Percentiles rank a stretch among this genome's conserved stretches.
Evolutionary conservation across 2,797 vertebrate species (phyloP).

Genomic region (Novumbra hubbsi): DNA sequence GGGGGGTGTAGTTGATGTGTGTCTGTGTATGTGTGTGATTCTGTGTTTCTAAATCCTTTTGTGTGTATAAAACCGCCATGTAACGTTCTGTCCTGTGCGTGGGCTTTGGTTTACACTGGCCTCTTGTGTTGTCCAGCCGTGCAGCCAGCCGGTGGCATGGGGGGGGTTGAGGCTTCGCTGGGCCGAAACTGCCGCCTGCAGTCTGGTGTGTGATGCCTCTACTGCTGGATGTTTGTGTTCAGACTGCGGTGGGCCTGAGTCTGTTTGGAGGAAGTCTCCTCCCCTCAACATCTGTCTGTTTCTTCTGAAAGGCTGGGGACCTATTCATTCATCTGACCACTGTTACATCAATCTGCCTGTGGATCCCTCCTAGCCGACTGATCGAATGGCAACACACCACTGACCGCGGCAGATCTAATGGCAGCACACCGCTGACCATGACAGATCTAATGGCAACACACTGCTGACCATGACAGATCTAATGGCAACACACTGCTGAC

Average conservation of each 20-base stretch:
- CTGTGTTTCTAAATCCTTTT: background rate
- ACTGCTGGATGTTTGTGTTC: constrained; percentile 64
- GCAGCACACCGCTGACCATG: background rate
- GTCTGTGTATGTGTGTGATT: background rate
- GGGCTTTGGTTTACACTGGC: constrained; percentile 38
- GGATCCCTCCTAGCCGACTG: constrained; percentile 7
- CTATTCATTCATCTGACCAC: constrained; percentile 43
- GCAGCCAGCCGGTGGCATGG: constrained; percentile 48
- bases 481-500: no score
- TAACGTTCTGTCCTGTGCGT: constrained; percentile 40
- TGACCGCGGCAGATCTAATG: no score
- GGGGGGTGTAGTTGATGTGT: constrained; percentile 14
- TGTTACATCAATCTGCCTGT: constrained; percentile 32
- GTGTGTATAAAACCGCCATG: constrained; percentile 11
- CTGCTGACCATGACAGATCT: no score
- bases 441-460: no score
- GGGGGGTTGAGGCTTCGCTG: constrained; percentile 30
- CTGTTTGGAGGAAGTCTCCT: constrained; percentile 49
- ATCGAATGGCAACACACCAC: constrained; percentile 12
- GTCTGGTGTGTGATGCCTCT: constrained; percentile 18
- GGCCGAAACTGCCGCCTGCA: background rate
- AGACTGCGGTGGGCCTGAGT: constrained; percentile 60
- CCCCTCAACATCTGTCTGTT: constrained; percentile 52
- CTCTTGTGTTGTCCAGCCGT: constrained; percentile 47
- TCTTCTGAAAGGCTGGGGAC: constrained; percentile 41